Base-by-base conservation (phyloP, 2,113 vertebrate genomes). In the Dromiciops gliroides region DNA sequence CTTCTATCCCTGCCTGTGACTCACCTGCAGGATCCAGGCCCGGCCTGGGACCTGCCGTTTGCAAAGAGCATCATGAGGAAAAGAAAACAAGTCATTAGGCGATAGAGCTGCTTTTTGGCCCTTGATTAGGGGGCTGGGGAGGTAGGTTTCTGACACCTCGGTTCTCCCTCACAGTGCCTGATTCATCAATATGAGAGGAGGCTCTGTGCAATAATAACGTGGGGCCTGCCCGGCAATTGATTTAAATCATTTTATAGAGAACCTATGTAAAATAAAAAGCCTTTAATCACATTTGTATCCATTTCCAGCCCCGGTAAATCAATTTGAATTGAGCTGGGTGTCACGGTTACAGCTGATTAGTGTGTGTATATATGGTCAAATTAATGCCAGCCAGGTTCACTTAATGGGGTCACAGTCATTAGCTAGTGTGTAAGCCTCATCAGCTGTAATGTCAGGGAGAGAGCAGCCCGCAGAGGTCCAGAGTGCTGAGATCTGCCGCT, bases 211-310 rank as follows among this genome's bases (percentile, higher is more conserved):
- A 94, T 94, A 83, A 96, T 91, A 95, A 97, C n/a, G 0, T 75
- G 50, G 96, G 95, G 95, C 96, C 97, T 96, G 92, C 96, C 95
- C 95, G 89, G 97, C 98, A 98, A 98, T 98, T 99, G 98, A 98
- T 98, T 98, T 98, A 98, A 98, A 98, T 98, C 98, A 98, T 98
- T 98, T 98, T 97, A 98, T 98, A 97, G 98, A 98, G 98, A 98
- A 98, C 98, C 98, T 98, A 97, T 98, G 98, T 98, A 98, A 98
- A 98, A 99, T 98, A 98, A 98, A 99, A 98, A 98, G 98, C 98
- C 98, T 98, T 98, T 99, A 99, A 99, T 99, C 99, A 98, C 98
- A 98, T 99, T 99, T 99, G 98, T 98, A 98, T 99, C 98, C 98
- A 98, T 99, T 98, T 98, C 98, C 98, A 98, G 98, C 92, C 98